phyloP scores from a whole-genome alignment of 2,888 invertebrate genomes.

The Diaprepes abbreviatus region DNA sequence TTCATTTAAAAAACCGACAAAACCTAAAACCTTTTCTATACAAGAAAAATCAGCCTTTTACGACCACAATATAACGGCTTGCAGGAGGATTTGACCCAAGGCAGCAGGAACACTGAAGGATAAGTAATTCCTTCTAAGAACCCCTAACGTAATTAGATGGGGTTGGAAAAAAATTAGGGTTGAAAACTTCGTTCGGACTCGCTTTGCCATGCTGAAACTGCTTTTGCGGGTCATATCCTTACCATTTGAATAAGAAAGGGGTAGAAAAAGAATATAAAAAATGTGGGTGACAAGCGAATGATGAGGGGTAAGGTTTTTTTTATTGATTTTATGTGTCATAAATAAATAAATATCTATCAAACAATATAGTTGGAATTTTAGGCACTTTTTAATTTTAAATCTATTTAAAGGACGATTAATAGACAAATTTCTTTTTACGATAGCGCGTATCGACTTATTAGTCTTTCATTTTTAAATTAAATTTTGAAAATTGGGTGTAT shows the following conservation, averaged over 20 bases:
- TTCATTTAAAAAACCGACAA: slow-evolving; percentile 5
- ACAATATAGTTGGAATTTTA: too few relatives aligned
- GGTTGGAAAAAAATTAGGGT: slow-evolving; percentile 72
- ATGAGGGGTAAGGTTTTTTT: slow-evolving; percentile 46
- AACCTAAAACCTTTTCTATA: slow-evolving; percentile 13
- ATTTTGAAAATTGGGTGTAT: too few relatives aligned
- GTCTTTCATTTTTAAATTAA: too few relatives aligned
- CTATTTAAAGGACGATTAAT: too few relatives aligned
- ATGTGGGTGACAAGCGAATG: slow-evolving; percentile 44
- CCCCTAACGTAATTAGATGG: slow-evolving; percentile 79
- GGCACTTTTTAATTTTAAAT: too few relatives aligned
- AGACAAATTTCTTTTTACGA: not conserved
- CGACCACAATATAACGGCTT: slow-evolving; percentile 29
- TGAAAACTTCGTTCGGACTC: slow-evolving; percentile 63
- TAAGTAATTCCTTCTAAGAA: slow-evolving; percentile 80
- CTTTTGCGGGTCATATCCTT: slow-evolving; percentile 24
- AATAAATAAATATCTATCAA: not conserved
- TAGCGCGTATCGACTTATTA: too few relatives aligned
- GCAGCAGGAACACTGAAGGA: slow-evolving; percentile 64
- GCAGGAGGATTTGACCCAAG: slow-evolving; percentile 39
- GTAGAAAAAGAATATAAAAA: slow-evolving; percentile 41
- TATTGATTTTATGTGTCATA: slow-evolving; percentile 33
- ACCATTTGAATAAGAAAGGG: slow-evolving; percentile 33
- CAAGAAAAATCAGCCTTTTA: slow-evolving; percentile 13
- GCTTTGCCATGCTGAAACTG: slow-evolving; percentile 37